Conservation (phyloP, 35 echinoderm and acorn worm species). For the Heliocidaris tuberculata region DNA sequence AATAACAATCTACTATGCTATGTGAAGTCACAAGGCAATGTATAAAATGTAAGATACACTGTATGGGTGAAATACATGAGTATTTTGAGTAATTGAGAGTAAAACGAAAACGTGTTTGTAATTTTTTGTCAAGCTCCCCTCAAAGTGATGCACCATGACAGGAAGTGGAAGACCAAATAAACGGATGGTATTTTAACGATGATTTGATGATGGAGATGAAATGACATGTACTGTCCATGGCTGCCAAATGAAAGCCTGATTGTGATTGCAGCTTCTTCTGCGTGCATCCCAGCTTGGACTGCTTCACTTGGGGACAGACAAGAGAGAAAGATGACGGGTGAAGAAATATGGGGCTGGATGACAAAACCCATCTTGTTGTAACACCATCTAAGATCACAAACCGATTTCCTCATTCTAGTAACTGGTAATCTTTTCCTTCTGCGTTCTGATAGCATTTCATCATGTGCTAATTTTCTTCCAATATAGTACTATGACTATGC, state of each 20-base stretch:
- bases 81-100: background rate
- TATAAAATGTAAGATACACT: background rate
- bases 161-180: slow-evolving; percentile 33
- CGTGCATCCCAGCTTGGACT: background rate
- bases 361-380: slow-evolving; percentile 44
- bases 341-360: background rate
- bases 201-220: slow-evolving; percentile 39
- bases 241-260: slow-evolving; percentile 23
- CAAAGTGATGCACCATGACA: slow-evolving; percentile 29
- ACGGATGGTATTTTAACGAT: slow-evolving; percentile 34
- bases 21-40: background rate
- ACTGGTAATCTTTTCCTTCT: background rate
- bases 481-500: background rate
- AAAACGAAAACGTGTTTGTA: slow-evolving; percentile 17
- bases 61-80: background rate
- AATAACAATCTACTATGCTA: background rate
- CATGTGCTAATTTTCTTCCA: background rate
- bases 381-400: background rate
- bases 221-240: slow-evolving; percentile 3
- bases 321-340: background rate
- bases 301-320: background rate
- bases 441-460: background rate
- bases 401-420: background rate
- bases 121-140: background rate
- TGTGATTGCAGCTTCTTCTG: slow-evolving; percentile 7